A percentile compares a stretch with the other conserved stretches of the same genome.
These are phyloP conservation scores for Fundulus diaphanus DNA, from an alignment of 2,797 vertebrate genomes.

Conservation along the genomic window DNA sequence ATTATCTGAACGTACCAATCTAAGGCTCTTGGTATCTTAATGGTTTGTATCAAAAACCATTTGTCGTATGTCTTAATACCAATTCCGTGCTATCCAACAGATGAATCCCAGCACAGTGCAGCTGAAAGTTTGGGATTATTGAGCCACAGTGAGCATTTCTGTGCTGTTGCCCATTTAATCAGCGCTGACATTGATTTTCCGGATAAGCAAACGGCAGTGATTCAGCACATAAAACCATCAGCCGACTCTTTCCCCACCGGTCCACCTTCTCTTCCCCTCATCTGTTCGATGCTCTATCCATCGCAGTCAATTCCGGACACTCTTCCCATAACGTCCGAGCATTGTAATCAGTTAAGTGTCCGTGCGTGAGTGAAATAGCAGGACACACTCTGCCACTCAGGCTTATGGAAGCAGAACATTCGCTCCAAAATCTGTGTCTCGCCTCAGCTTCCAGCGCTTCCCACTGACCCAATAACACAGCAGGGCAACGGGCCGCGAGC, in stretches of 20 bases:
- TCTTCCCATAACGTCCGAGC: slow-evolving; percentile 23
- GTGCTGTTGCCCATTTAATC: slow-evolving; percentile 68
- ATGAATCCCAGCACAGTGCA: not conserved
- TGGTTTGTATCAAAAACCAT: slow-evolving; percentile 16
- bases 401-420: slow-evolving; percentile 36
- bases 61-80: slow-evolving; percentile 15
- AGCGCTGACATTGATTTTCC: slow-evolving; percentile 65
- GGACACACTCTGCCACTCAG: slow-evolving; percentile 26
- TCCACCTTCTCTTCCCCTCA: slow-evolving; percentile 23
- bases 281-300: slow-evolving; percentile 25
- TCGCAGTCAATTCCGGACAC: slow-evolving; percentile 41
- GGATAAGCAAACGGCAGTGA: slow-evolving; percentile 53
- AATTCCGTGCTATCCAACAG: slow-evolving; percentile 11
- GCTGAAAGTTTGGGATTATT: slow-evolving; percentile 46
- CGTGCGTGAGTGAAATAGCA: slow-evolving; percentile 21
- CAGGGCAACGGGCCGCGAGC: slow-evolving; percentile 42
- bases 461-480: slow-evolving; percentile 48
- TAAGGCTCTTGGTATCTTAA: slow-evolving; percentile 8
- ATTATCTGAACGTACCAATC: slow-evolving; percentile 1
- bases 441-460: slow-evolving; percentile 36
- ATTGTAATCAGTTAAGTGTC: slow-evolving; percentile 46
- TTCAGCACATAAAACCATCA: slow-evolving; percentile 62
- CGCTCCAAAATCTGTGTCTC: slow-evolving; percentile 42
- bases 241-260: slow-evolving; percentile 25
- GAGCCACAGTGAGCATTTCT: slow-evolving; percentile 55